These are phyloP conservation scores for Molorchus minor DNA, from an alignment of 2,888 invertebrate species.

Conservation along the genomic window DNA sequence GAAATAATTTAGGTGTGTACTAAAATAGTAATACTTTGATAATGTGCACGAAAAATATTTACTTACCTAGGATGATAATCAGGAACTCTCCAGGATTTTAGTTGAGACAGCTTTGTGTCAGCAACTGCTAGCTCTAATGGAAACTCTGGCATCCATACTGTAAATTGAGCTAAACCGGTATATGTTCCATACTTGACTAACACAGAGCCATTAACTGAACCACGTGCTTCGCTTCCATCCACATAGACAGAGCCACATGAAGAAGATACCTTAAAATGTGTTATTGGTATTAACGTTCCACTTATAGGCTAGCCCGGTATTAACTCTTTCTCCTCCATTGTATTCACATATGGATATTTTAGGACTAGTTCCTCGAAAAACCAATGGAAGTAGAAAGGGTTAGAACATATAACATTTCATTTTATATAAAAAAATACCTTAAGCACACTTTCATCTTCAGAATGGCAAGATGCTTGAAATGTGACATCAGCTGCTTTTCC, in stretches of 20 bases:
- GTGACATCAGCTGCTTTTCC: constrained; percentile 96
- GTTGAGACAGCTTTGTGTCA: constrained; percentile 89
- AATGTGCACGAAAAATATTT: no score
- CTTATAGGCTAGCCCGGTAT: no score
- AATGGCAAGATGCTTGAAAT: constrained; percentile 91
- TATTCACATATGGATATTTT: no score
- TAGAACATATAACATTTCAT: no score
- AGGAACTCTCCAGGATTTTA: constrained; percentile 93
- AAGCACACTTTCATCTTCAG: constrained; percentile 93
- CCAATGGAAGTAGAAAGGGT: no score
- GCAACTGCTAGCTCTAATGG: constrained; percentile 90
- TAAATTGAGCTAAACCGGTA: constrained; percentile 86
- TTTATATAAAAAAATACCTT: constrained; percentile 77
- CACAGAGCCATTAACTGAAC: constrained; percentile 93
- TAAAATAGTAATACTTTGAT: no score
- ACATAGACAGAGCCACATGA: constrained; percentile 97
- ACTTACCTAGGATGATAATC: constrained; percentile 71
- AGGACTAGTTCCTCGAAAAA: no score
- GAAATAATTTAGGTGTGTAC: no score
- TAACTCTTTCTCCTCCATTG: no score
- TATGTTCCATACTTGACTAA: constrained; percentile 92
- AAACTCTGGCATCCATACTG: constrained; percentile 97
- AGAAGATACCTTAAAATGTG: constrained; percentile 80
- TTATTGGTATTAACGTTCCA: no score
- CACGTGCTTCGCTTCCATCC: constrained; percentile 93